Conservation (phyloP, 2,113 vertebrate genomes). For the Rhombomys opimus region DNA sequence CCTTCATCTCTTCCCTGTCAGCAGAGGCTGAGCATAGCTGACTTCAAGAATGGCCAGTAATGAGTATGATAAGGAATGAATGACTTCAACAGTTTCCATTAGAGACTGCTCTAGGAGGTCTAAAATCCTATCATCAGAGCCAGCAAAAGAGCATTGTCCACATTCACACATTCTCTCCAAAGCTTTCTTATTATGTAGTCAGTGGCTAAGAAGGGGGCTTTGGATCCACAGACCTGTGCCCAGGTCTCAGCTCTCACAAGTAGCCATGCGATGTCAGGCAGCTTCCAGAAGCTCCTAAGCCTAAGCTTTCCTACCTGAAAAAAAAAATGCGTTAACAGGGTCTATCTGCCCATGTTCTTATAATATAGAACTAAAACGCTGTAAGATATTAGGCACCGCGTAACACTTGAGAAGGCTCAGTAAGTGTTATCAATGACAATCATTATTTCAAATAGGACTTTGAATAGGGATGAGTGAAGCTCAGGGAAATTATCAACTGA, state of each 20-base stretch:
- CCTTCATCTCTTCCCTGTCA: neutral
- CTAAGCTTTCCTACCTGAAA: neutral
- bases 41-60: neutral
- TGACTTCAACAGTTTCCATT: neutral
- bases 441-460: neutral
- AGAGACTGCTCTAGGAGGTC: neutral
- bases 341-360: neutral
- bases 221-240: neutral
- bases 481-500: conserved; percentile 6
- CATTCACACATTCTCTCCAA: neutral
- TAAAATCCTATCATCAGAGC: neutral
- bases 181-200: neutral
- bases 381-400: neutral
- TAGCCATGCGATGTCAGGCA: neutral
- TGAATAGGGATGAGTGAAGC: neutral
- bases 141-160: neutral
- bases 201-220: neutral
- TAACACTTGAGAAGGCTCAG: neutral
- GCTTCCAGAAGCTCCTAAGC: neutral
- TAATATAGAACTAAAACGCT: neutral
- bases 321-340: neutral
- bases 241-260: neutral
- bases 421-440: neutral
- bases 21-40: neutral
- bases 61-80: neutral